Evolutionary conservation across 2,113 vertebrate species (phyloP).

Genomic region (Gadus macrocephalus): DNA sequence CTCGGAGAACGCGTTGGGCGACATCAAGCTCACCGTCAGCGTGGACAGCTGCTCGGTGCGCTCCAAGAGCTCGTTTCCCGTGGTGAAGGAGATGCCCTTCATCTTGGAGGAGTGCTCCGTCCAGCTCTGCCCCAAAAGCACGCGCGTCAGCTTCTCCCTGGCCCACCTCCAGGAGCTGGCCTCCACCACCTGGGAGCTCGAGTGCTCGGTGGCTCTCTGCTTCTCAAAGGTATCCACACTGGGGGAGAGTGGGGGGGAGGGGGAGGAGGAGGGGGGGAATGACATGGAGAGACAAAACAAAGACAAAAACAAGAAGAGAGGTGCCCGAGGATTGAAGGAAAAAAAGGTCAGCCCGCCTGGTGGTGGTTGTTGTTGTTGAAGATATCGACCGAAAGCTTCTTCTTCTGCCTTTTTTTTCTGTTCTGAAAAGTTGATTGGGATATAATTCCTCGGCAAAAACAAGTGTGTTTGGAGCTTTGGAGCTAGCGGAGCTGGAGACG

Average conservation of each 20-base stretch:
- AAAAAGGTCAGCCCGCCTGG: too few relatives aligned
- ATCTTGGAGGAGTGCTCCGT: slow-evolving; percentile 49
- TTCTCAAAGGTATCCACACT: slow-evolving; percentile 32
- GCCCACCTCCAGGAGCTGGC: slow-evolving; percentile 54
- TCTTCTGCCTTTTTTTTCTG: too few relatives aligned
- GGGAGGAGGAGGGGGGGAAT: background rate
- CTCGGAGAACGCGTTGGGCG: slow-evolving; percentile 29
- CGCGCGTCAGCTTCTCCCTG: slow-evolving; percentile 68
- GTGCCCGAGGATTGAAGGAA: too few relatives aligned
- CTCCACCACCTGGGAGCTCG: slow-evolving; percentile 65
- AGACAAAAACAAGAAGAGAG: too few relatives aligned
- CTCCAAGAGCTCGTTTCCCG: slow-evolving; percentile 35
- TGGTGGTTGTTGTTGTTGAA: too few relatives aligned
- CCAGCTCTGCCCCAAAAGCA: slow-evolving; percentile 51
- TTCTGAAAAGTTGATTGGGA: too few relatives aligned
- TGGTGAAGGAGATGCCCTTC: slow-evolving; percentile 44
- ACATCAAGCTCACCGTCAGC: slow-evolving; percentile 38
- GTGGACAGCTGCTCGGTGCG: slow-evolving; percentile 52
- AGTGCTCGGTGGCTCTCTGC: slow-evolving; percentile 60
- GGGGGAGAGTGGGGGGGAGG: too few relatives aligned
- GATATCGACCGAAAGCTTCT: too few relatives aligned
- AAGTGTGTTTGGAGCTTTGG: too few relatives aligned
- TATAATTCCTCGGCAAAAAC: too few relatives aligned
- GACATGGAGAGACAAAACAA: too few relatives aligned
- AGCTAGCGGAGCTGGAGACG: too few relatives aligned